Conservation (phyloP, 2,797 vertebrate species). For the Vespertilio murinus region DNA sequence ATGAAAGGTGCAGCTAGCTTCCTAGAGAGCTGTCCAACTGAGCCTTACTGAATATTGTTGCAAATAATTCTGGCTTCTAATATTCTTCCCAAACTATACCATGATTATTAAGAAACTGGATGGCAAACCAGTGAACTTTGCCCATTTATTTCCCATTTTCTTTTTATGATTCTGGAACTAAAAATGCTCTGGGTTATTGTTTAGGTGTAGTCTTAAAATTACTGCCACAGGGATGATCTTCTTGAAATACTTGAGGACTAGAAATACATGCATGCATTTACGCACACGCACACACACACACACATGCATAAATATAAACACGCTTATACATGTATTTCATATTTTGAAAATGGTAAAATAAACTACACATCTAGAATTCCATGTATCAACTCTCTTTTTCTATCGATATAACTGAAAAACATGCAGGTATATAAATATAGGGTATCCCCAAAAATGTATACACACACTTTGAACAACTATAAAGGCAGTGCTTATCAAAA, state of each 20-base stretch:
- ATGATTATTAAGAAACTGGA: slow-evolving; percentile 55
- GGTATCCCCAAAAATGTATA: too few species aligned
- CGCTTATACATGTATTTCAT: background rate
- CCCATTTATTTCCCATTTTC: slow-evolving; percentile 65
- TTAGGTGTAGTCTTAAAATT: slow-evolving; percentile 75
- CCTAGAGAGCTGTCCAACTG: slow-evolving; percentile 47
- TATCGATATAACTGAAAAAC: background rate
- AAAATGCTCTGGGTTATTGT: slow-evolving; percentile 43
- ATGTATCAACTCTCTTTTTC: background rate
- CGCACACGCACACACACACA: too few species aligned
- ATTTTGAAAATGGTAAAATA: background rate
- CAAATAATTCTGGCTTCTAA: slow-evolving; percentile 60
- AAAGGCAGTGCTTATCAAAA: too few species aligned
- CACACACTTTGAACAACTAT: too few species aligned
- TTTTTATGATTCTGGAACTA: slow-evolving; percentile 65
- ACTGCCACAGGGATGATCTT: background rate
- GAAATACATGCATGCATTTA: background rate
- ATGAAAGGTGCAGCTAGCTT: slow-evolving; percentile 39
- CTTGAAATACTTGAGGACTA: background rate
- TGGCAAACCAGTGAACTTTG: slow-evolving; percentile 53
- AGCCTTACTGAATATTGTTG: slow-evolving; percentile 49
- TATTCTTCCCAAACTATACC: slow-evolving; percentile 71
- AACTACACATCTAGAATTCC: background rate
- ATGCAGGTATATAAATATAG: too few species aligned
- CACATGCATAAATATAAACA: background rate